Base-by-base conservation (phyloP, 2,113 vertebrate genomes). In the Pterocles gutturalis region DNA sequence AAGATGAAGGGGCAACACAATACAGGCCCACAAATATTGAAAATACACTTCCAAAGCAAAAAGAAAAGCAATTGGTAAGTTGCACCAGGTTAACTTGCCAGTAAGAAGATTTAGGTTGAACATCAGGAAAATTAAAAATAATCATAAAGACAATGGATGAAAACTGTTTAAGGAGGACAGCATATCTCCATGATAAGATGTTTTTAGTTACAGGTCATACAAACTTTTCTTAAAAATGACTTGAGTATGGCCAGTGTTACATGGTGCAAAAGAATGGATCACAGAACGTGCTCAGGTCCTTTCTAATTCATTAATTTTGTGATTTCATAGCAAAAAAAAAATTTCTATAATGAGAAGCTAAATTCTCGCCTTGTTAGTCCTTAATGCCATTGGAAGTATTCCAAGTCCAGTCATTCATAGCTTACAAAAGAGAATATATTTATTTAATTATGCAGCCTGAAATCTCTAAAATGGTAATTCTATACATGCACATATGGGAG, bases 21-120 rank as follows among this genome's bases (percentile, higher is more conserved):
- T 48, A 9, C 5, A 36, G 17, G 15, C 4, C 24, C 11, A 22
- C 17, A 87, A 71, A 69, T 60, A 25, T 6, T 64, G 58, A 51
- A 60, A 69, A 69, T 49, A 41, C 2, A 49, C 5, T 3, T 49
- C 6, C 11, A 83, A 85, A 88, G 2, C 3, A 34, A 58, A 80
- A 82, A 11, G 2, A 13, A 51, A 13, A 10, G 3, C 3, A 64
- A 28, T 1, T 1, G 2, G 2, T 18, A 55, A 60, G 2, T 19
- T 64, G 2, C 8, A 34, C 5, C 21, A 81, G 46, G 2, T 46
- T 55, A 43, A 57, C 7, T 38, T 38, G 1, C 4, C 41, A 48
- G 7, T 49, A 33, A 22, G 41, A 78, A 48, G 7, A n/a, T 64
- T 33, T n/a, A 36, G 7, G 2, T 13, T 41, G 11, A 76, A 67